Evolutionary conservation across 1,140 invertebrate genomes (phyloP).

Genomic region (Caenorhabditis brenneri): DNA sequence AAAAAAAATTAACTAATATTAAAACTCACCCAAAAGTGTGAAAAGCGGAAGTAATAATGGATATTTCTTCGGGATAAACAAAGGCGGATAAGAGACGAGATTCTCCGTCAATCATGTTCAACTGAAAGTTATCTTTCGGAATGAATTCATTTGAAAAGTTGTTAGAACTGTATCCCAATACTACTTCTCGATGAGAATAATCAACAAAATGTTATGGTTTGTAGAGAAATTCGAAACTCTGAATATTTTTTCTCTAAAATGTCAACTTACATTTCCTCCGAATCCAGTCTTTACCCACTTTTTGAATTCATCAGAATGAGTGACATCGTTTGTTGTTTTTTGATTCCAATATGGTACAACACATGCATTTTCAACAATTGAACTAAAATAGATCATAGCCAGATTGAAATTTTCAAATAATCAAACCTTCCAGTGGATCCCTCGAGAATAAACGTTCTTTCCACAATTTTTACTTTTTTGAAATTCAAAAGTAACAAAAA

Average conservation of each 20-base stretch:
- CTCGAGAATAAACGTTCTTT: background rate
- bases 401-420: background rate
- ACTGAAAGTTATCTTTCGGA: background rate
- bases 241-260: too few relatives aligned
- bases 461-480: background rate
- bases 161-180: too few relatives aligned
- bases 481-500: background rate
- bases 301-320: background rate
- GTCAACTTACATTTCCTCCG: background rate
- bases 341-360: slow-evolving; percentile 9
- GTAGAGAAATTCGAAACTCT: background rate
- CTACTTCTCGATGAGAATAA: too few relatives aligned
- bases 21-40: background rate
- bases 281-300: background rate
- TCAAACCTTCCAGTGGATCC: background rate
- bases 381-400: background rate
- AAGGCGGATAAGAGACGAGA: background rate
- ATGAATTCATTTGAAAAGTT: too few relatives aligned
- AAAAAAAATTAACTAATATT: background rate
- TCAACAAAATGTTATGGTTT: too few relatives aligned
- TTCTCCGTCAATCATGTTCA: background rate
- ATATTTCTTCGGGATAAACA: slow-evolving; percentile 14
- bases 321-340: background rate
- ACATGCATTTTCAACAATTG: background rate
- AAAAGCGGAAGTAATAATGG: background rate